These are phyloP conservation scores for Phaetusa simplex DNA, from an alignment of 2,113 vertebrate genomes.

Conservation along the genomic window DNA sequence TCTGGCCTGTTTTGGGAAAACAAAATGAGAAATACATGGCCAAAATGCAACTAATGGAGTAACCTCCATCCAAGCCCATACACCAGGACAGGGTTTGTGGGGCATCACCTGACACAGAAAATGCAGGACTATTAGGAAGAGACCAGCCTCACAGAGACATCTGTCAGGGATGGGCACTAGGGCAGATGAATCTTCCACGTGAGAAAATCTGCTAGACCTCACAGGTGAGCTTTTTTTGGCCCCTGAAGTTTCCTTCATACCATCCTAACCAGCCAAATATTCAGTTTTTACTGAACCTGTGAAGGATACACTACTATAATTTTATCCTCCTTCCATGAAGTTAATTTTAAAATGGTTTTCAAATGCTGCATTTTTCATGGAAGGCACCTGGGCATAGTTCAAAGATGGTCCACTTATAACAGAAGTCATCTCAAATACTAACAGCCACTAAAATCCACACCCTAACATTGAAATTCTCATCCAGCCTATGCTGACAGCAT, in stretches of 20 bases:
- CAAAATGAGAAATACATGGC: neutral
- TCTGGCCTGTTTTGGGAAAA: neutral
- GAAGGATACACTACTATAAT: neutral
- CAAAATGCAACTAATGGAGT: neutral
- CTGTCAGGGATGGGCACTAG: neutral
- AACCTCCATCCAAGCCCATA: neutral
- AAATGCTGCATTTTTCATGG: neutral
- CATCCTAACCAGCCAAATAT: neutral
- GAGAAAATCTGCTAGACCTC: neutral
- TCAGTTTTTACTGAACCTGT: neutral
- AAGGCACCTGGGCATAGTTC: neutral
- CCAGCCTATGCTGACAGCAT: neutral
- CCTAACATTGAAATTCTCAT: neutral
- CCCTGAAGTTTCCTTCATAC: neutral
- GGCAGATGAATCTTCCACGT: neutral
- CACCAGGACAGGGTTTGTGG: neutral
- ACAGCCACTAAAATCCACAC: neutral
- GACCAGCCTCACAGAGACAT: neutral
- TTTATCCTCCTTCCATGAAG: neutral
- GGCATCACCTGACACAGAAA: neutral
- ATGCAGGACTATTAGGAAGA: neutral
- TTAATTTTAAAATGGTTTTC: neutral
- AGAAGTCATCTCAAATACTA: neutral
- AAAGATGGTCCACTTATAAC: neutral
- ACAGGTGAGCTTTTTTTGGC: neutral